Evolutionary conservation across 2,888 invertebrate genomes (phyloP).

Genomic region (Boloria euphrosyne): DNA sequence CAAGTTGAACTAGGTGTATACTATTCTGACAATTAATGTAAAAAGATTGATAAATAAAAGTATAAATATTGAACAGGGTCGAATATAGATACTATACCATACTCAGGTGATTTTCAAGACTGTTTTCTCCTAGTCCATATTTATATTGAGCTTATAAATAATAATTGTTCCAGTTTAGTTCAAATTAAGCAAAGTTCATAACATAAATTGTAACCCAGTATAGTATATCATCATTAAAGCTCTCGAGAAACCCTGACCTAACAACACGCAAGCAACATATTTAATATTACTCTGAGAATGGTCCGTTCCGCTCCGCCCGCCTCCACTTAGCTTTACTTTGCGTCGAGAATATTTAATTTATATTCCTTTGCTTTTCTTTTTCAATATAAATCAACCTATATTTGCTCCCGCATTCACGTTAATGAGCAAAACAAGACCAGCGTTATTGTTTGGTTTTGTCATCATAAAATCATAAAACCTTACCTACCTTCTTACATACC

Average conservation of each 20-base stretch:
- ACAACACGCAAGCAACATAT: conserved; percentile 9
- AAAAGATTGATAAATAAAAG: too few species aligned
- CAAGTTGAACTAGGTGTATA: too few species aligned
- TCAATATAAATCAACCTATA: conserved; percentile 17
- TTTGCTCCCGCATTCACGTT: neutral
- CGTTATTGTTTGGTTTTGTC: too few species aligned
- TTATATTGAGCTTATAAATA: too few species aligned
- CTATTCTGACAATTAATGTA: too few species aligned
- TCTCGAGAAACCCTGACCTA: conserved; percentile 4
- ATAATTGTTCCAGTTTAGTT: neutral
- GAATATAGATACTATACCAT: too few species aligned
- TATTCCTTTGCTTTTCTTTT: conserved; percentile 19
- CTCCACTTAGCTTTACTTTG: conserved; percentile 1
- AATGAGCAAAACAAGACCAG: too few species aligned
- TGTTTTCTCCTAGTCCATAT: too few species aligned
- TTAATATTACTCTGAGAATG: conserved; percentile 10
- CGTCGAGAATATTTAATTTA: conserved; percentile 26
- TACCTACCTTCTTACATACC: too few species aligned
- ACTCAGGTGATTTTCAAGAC: too few species aligned
- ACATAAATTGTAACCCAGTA: neutral
- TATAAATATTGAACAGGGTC: too few species aligned
- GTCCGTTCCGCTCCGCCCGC: conserved; percentile 1
- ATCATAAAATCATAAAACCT: too few species aligned
- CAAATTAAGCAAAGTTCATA: neutral
- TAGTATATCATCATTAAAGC: conserved; percentile 10